Conservation (phyloP, 2,113 vertebrate genomes). For the Ardeotis arabs region DNA sequence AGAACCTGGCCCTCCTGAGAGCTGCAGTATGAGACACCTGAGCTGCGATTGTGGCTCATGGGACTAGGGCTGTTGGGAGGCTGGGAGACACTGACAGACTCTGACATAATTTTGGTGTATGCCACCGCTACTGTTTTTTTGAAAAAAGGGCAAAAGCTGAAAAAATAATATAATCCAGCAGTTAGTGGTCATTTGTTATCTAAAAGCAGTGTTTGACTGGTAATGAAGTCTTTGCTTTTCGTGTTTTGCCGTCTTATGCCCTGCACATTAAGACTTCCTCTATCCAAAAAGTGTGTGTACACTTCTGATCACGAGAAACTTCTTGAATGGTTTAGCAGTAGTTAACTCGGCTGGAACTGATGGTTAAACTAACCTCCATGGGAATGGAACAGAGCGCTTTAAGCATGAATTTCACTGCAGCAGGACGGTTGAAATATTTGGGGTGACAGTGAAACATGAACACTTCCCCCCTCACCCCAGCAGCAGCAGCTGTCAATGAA, state of each 20-base stretch:
- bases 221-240: neutral
- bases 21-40: fast-evolving
- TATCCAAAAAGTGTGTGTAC: fast-evolving
- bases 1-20: neutral
- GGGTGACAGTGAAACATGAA: neutral
- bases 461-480: too few relatives aligned
- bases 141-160: neutral
- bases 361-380: neutral
- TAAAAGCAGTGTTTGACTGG: neutral
- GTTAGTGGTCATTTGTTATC: neutral
- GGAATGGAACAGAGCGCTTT: neutral
- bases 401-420: neutral
- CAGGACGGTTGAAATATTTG: neutral
- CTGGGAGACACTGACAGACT: neutral
- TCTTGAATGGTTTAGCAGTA: neutral
- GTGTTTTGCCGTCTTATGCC: neutral
- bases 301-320: neutral
- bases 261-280: neutral
- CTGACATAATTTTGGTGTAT: neutral
- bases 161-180: neutral
- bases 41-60: fast-evolving
- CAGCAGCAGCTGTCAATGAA: neutral
- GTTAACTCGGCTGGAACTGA: neutral
- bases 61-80: fast-evolving
- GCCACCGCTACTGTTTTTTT: neutral